Evolutionary conservation across 2,888 invertebrate species (phyloP), one percentile per base, ranked within the genome.

Genomic region (Malthinus flaveolus): DNA sequence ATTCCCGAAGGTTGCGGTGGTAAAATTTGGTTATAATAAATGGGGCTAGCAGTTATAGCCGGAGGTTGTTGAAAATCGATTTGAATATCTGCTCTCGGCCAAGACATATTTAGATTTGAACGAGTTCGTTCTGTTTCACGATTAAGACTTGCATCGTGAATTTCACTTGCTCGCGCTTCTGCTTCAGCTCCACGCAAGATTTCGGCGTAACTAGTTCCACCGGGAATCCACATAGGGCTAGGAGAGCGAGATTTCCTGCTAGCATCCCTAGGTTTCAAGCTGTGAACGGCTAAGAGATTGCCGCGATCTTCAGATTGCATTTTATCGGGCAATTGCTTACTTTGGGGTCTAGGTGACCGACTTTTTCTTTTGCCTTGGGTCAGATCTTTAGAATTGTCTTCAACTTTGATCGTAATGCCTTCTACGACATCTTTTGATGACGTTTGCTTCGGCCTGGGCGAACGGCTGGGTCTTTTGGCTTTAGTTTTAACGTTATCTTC

Each of bases 161-260:
- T 12, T 47, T 56, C 47, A 5, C 5, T 23, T 23, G 23, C 23
- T 47, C 32, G 9, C 47, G 50, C 55, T 13, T 55, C 47, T 7
- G 36, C 49, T 13, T 56, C 53, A 7, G 52, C 42, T 7, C 91
- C 90, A 67, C 86, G 84, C 60, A 92, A 83, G 63, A 93, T 87
- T 78, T 91, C 90, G 46, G 93, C 90, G 76, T 92, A 93, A 45
- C 90, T 86, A 46, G 89, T 85, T 15, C 87, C 86, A 32, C 89
- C 90, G 2, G 87, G 88, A 39, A 81, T 75, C 90, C 90, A 91
- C 73, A 88, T 85, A 10, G 90, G 89, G 75, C 88, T 88, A 39
- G 84, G 83, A 0, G 87, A 87, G 65, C 87, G 81, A n/a, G 77
- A 74, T 44, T 83, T 77, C 7, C 73, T n/a, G n/a, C n/a, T 65